These are phyloP conservation scores for Bradypus variegatus DNA, from an alignment of 2,797 vertebrate genomes.

Conservation along the genomic window DNA sequence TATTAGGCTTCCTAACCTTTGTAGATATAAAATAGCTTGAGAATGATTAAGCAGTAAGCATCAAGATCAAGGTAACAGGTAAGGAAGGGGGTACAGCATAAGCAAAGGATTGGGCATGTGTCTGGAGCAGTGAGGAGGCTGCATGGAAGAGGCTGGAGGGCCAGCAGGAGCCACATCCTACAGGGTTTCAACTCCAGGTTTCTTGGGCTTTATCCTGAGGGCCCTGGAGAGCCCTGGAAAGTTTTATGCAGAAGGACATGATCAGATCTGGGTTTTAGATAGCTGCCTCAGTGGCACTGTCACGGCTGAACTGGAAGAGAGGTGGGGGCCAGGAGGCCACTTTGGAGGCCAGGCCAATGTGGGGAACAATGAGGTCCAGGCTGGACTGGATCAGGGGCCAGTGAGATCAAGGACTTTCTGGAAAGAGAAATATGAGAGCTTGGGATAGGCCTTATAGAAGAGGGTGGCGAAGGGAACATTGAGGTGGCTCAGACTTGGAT, in stretches of 20 bases:
- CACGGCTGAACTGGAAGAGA: background rate
- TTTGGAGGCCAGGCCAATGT: background rate
- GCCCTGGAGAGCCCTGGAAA: background rate
- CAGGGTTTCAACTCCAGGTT: background rate
- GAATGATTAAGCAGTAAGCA: slow-evolving; percentile 48
- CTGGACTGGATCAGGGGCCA: background rate
- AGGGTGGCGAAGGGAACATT: background rate
- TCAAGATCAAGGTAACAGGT: slow-evolving; percentile 37
- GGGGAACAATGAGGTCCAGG: background rate
- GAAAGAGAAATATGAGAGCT: background rate
- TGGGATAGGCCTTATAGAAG: background rate
- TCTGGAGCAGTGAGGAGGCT: background rate
- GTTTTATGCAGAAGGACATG: background rate
- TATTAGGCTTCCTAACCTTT: slow-evolving; percentile 45
- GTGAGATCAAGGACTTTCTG: background rate
- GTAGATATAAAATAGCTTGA: slow-evolving; percentile 31
- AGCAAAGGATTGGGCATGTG: background rate
- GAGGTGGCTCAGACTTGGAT: background rate
- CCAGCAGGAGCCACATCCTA: background rate
- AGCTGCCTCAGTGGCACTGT: background rate
- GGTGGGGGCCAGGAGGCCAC: background rate
- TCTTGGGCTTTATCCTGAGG: background rate
- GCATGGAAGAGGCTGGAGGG: background rate
- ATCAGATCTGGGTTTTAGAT: slow-evolving; percentile 3
- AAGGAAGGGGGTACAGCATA: background rate